Evolutionary conservation across 1,140 invertebrate genomes (phyloP), one percentile per base, ranked within the genome.

Genomic region (Zaprionus africanus): DNA sequence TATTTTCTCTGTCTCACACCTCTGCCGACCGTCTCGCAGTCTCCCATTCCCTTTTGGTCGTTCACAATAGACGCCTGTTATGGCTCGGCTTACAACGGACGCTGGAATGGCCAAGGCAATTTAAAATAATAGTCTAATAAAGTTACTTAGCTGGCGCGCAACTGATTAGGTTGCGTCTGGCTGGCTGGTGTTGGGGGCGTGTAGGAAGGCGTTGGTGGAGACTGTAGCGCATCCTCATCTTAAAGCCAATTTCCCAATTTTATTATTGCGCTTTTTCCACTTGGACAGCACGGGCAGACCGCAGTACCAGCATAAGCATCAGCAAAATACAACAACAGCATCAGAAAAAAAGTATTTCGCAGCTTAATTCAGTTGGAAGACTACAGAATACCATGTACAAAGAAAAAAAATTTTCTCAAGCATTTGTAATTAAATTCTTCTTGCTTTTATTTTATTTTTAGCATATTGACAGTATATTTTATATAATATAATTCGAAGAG

Each of bases 71-170:
- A 61, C 24, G 59, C 41, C 49, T 31, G 41, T 41, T 43, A 31
- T 41, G 53, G 63, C 63, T 65, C 36, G 36, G 63, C 63, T 65
- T 65, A 65, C 61, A 63, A 53, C 60, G 17, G 43, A 62, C 60
- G 46, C 19, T 19, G 41, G 59, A 46, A 71, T 64, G 62, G 72
- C 66, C 72, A 75, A 58, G 59, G 66, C 61, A 87, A 88, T 87
- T 87, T 79, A 81, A 88, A 87, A 84, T 87, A 87, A 87, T 88
- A 81, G 84, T 78, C 84, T 88, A 84, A 88, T 87, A 87, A 87
- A 87, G 85, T 87, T 88, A 83, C 81, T 88, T 83, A 88, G 83
- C 83, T 79, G 77, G 84, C 78, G 78, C 81, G 70, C 78, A 87
- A 76, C 84, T 87, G 84, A 87, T 87, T 87, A 84, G 84, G 54